Base-by-base conservation (phyloP, 2,797 vertebrate genomes). In the Aldrovandia affinis region DNA sequence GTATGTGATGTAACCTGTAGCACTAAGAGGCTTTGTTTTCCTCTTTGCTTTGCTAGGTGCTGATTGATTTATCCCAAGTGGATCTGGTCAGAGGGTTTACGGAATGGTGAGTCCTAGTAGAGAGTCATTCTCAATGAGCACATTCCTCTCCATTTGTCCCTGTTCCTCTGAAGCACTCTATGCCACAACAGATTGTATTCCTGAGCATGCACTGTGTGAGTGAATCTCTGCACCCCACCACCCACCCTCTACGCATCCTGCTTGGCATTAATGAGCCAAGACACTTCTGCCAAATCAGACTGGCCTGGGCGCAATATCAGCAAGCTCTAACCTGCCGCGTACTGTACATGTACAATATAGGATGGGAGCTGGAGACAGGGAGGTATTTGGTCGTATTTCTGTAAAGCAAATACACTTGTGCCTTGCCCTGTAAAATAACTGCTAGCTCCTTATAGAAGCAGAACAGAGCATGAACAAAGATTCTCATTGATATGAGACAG, bases 81-180 rank as follows among this genome's bases (percentile, higher is more conserved):
- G 97, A 99, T 90, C 87, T 99, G 82, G 85, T 84, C 78, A 97
- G 93, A 92, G 97, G 98, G 20, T 90, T 96, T 89, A 95, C 96
- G 78, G 94, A 96, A 1, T 98, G 98, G 98, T 99, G 93, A 89
- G 94, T 91, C 2, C 28, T 18, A 50, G 3, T 4, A n/a, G 55
- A 52, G 25, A 30, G 33, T 42, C 20, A 18, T 28, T 77, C 52
- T 39, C 15, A 50, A 3, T 33, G 14, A 44, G n/a, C 28, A 30
- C 63, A 25, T 42, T 28, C 18, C 10, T 63, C 9, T 0, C 1
- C 9, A 36, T 42, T 33, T 10, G 7, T 57, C 30, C 28, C 14
- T 6, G 28, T 80, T 80, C 30, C 20, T 25, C 30, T 59, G 15
- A 80, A 22, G 28, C 42, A 18, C 25, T 20, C 25, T 82, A 61